Percentiles rank a stretch among this genome's conserved stretches.
Evolutionary conservation across 2,797 vertebrate species (phyloP).

Genomic region (Megalops cyprinoides): DNA sequence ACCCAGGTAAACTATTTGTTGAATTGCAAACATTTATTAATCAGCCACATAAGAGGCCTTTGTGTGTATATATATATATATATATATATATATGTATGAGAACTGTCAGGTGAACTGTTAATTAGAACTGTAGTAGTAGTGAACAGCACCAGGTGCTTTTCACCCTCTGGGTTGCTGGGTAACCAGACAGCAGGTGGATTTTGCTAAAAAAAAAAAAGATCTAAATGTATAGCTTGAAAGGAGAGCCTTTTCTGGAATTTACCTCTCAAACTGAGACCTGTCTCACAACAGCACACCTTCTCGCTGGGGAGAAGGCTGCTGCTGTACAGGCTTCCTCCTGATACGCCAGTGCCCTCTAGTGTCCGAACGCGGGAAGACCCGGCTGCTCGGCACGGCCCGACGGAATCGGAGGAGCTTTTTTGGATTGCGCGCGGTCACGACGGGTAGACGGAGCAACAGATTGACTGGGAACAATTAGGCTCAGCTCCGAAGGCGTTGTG

Average conservation of each 20-base stretch:
- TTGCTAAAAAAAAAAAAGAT: slow-evolving; percentile 13
- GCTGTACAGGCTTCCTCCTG: slow-evolving; percentile 33
- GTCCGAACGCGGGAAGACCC: slow-evolving; percentile 32
- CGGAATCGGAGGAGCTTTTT: slow-evolving; percentile 1
- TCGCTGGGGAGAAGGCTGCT: background rate
- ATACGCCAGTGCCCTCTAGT: slow-evolving; percentile 60
- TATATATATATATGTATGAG: background rate
- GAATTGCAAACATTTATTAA: background rate
- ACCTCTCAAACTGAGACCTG: slow-evolving; percentile 8
- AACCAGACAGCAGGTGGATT: background rate
- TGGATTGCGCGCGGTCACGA: slow-evolving; percentile 2
- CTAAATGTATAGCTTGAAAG: slow-evolving; percentile 7
- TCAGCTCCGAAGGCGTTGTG: slow-evolving; percentile 5
- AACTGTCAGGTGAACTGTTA: background rate
- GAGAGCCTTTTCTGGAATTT: background rate
- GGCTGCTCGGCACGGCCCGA: background rate
- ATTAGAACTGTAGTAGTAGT: background rate
- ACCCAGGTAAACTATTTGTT: background rate
- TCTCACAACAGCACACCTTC: slow-evolving; percentile 18
- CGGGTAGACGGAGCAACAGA: background rate
- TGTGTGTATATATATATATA: background rate
- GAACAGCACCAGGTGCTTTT: background rate
- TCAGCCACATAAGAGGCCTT: background rate
- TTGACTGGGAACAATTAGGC: background rate
- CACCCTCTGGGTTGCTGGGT: background rate